Evolutionary conservation across 1,140 invertebrate genomes (phyloP).

Genomic region (Diorhabda carinulata): DNA sequence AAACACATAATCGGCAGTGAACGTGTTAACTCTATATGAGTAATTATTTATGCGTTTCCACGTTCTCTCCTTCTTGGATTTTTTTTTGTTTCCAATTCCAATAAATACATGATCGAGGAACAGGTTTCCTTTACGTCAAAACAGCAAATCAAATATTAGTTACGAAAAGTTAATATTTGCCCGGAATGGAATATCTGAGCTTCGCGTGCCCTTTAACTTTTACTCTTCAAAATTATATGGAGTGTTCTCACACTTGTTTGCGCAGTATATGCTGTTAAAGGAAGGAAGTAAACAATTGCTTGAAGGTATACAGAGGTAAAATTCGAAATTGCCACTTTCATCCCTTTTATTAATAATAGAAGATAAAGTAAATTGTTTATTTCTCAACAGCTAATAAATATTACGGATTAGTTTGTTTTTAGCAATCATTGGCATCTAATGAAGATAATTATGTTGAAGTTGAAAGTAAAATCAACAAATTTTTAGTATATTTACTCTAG

Average conservation of each 20-base stretch:
- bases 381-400: constrained; percentile 14
- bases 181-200: constrained; percentile 11
- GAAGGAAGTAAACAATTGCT: constrained; percentile 21
- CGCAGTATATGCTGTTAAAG: constrained; percentile 6
- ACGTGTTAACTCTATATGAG: too few relatives aligned
- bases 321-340: constrained; percentile 6
- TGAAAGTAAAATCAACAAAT: not conserved
- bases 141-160: constrained; percentile 14
- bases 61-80: too few relatives aligned
- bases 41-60: too few relatives aligned
- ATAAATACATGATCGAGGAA: constrained; percentile 4
- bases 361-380: constrained; percentile 8
- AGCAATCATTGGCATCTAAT: not conserved
- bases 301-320: constrained; percentile 18
- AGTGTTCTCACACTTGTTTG: constrained; percentile 18
- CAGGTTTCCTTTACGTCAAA: not conserved
- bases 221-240: constrained; percentile 16
- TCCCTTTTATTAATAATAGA: constrained; percentile 17
- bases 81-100: not conserved
- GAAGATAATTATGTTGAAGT: not conserved
- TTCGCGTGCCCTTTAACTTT: constrained; percentile 6
- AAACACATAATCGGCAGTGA: too few relatives aligned
- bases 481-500: too few relatives aligned
- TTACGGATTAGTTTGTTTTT: not conserved
- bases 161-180: constrained; percentile 19